A percentile compares a stretch with the other conserved stretches of the same genome.
Evolutionary conservation across 2,888 invertebrate genomes (phyloP).

Genomic region (Cylloceria caligata): DNA sequence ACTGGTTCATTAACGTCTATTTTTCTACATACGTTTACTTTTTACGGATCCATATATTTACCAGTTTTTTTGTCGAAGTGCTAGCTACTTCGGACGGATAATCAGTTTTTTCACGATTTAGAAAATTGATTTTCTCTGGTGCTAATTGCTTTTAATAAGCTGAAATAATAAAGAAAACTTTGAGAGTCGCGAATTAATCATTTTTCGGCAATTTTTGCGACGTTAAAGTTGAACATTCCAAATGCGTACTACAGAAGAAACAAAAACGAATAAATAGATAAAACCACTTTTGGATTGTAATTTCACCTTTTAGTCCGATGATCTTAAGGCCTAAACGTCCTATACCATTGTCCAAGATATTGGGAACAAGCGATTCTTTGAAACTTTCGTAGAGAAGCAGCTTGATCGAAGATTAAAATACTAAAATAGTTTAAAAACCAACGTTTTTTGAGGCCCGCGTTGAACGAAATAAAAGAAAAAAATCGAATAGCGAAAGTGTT

Average conservation of each 20-base stretch:
- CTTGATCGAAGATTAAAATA: background rate
- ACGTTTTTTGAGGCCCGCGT: slow-evolving; percentile 19
- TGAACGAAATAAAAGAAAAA: slow-evolving; percentile 19
- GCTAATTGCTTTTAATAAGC: slow-evolving; percentile 19
- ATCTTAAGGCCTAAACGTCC: slow-evolving; percentile 38
- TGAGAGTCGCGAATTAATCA: slow-evolving; percentile 4
- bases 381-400: slow-evolving; percentile 39
- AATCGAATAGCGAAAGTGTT: slow-evolving; percentile 53
- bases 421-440: background rate
- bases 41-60: slow-evolving; percentile 35
- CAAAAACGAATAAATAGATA: background rate
- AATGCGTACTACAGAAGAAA: slow-evolving; percentile 20
- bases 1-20: slow-evolving; percentile 61
- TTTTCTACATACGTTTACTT: slow-evolving; percentile 64
- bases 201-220: slow-evolving; percentile 12
- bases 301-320: slow-evolving; percentile 20
- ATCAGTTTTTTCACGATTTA: background rate
- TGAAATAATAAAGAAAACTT: background rate
- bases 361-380: slow-evolving; percentile 51
- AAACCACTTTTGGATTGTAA: background rate
- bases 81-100: slow-evolving; percentile 3
- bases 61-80: slow-evolving; percentile 26
- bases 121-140: slow-evolving; percentile 42
- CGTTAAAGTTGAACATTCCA: slow-evolving; percentile 60
- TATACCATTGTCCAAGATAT: slow-evolving; percentile 18